Evolutionary conservation across 2,797 vertebrate species (phyloP).

Genomic region (Falco peregrinus): DNA sequence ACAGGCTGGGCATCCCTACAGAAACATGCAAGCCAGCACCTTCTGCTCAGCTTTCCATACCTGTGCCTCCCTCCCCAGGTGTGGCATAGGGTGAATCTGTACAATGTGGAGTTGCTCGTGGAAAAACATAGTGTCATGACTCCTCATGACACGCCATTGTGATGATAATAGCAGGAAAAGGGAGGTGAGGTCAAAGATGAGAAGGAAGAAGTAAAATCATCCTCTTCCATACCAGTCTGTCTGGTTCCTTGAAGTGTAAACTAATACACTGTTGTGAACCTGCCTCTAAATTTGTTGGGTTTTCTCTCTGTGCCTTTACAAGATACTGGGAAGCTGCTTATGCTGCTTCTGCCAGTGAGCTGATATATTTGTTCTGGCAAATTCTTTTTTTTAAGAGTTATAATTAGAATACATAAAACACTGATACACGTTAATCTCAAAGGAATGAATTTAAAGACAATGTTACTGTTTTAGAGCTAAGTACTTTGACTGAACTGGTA

Average conservation of each 20-base stretch:
- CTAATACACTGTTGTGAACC: background rate
- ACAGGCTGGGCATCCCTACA: background rate
- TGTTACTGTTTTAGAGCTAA: background rate
- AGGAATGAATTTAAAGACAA: background rate
- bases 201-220: background rate
- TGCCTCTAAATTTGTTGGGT: background rate
- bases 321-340: background rate
- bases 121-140: background rate
- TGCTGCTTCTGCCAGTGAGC: background rate
- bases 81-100: background rate
- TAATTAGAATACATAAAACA: background rate
- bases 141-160: background rate
- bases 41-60: background rate
- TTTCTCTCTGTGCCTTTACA: background rate
- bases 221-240: background rate
- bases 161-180: background rate
- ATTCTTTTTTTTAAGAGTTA: background rate
- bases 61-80: background rate
- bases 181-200: background rate
- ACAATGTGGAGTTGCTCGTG: background rate
- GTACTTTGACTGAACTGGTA: background rate
- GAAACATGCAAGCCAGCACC: background rate
- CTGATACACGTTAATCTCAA: background rate
- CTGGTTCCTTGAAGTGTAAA: background rate
- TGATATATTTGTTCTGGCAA: background rate